A percentile compares a stretch with the other conserved stretches of the same genome.
Conservation (phyloP, 2,797 vertebrate genomes). For the Pseudochaenichthys georgianus region DNA sequence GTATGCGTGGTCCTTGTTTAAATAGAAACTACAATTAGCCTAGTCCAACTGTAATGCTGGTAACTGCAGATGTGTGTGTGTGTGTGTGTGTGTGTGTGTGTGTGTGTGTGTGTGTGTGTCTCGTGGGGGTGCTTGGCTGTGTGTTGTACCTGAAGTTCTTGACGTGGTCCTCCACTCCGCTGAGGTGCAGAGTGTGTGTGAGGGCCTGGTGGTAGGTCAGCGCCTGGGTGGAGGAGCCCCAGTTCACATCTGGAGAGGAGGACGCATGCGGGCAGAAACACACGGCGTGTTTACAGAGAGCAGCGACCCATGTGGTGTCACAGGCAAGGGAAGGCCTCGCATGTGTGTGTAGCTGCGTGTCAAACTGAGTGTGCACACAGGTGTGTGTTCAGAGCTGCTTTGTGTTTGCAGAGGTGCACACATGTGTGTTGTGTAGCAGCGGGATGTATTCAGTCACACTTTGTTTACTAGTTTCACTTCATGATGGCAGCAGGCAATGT, state of each 20-base stretch:
- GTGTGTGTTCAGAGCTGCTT: slow-evolving; percentile 51
- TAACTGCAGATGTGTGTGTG: too few species aligned
- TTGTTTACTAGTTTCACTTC: background rate
- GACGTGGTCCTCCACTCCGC: slow-evolving; percentile 96
- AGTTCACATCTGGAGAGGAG: slow-evolving; percentile 94
- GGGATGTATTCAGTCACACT: background rate
- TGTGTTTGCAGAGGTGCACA: slow-evolving; percentile 33
- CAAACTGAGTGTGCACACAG: slow-evolving; percentile 68
- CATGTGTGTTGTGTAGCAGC: background rate
- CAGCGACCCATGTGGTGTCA: slow-evolving; percentile 55
- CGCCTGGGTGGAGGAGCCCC: slow-evolving; percentile 99
- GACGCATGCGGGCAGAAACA: slow-evolving; percentile 61
- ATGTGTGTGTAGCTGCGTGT: slow-evolving; percentile 78
- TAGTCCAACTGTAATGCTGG: background rate
- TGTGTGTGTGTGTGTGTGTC: too few species aligned
- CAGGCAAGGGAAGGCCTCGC: slow-evolving; percentile 43
- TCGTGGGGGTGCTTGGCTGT: background rate
- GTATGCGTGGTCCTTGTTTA: too few species aligned
- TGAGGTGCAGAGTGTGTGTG: slow-evolving; percentile 94
- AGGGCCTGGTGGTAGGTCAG: slow-evolving; percentile 96
- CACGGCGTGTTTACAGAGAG: slow-evolving; percentile 59
- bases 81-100: too few species aligned
- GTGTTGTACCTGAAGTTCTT: slow-evolving; percentile 95
- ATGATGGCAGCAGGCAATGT: background rate
- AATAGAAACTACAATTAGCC: too few species aligned